A percentile compares a stretch with the other conserved stretches of the same genome.
phyloP scores from a whole-genome alignment of 2,888 invertebrate species.

The Plebejus melissa region DNA sequence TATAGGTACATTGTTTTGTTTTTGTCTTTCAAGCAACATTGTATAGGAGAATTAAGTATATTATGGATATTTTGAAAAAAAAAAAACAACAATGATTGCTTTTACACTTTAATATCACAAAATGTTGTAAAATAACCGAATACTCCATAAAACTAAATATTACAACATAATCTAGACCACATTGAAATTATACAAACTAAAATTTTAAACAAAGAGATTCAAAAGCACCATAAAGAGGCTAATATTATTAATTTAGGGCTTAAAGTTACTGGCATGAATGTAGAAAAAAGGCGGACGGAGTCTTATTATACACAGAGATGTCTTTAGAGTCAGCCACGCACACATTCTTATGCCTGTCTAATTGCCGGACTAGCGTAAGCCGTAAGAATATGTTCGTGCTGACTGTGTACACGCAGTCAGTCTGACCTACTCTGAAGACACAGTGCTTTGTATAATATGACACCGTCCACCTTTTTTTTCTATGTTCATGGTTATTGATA shows the following conservation, averaged over 20 bases:
- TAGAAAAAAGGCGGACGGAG: too few species aligned
- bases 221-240: slow-evolving; percentile 6
- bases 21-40: not conserved
- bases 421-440: too few species aligned
- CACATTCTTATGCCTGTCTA: too few species aligned
- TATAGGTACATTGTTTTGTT: too few species aligned
- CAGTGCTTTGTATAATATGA: too few species aligned
- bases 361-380: too few species aligned
- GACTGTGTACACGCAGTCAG: too few species aligned
- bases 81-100: not conserved
- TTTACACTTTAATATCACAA: slow-evolving; percentile 22
- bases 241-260: not conserved
- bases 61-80: not conserved
- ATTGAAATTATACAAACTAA: slow-evolving; percentile 2
- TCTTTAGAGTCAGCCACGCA: too few species aligned
- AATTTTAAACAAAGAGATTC: slow-evolving; percentile 8
- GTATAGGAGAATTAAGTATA: too few species aligned
- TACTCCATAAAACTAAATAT: slow-evolving; percentile 13
- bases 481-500: not conserved
- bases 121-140: slow-evolving; percentile 11
- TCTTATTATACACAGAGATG: too few species aligned
- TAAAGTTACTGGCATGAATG: not conserved
- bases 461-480: too few species aligned
- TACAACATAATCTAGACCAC: slow-evolving; percentile 22
- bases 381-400: too few species aligned